Evolutionary conservation across 2,113 vertebrate genomes (phyloP).

Genomic region (Bujurquina vittata): DNA sequence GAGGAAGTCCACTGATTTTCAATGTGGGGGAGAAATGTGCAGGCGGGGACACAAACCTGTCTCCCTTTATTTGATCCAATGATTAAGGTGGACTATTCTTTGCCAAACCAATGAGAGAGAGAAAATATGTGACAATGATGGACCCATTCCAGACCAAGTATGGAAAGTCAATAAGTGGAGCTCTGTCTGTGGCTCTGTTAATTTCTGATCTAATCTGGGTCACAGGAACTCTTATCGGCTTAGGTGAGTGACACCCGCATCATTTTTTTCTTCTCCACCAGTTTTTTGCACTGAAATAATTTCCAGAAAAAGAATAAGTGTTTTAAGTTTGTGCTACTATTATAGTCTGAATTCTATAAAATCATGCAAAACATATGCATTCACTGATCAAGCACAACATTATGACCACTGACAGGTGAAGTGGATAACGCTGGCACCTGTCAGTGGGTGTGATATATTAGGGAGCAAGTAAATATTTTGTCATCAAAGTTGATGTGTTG

Average conservation of each 20-base stretch:
- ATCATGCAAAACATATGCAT: not conserved
- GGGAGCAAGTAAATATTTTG: too few relatives aligned
- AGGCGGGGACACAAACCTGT: not conserved
- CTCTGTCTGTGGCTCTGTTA: conserved; percentile 48
- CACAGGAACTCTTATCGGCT: conserved; percentile 56
- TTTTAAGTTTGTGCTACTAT: not conserved
- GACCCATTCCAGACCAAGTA: conserved; percentile 75
- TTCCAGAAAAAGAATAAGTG: not conserved
- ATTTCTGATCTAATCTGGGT: conserved; percentile 65
- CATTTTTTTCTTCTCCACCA: not conserved
- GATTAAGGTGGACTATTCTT: conserved; percentile 69
- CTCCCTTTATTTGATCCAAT: not conserved
- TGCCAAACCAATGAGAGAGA: conserved; percentile 73
- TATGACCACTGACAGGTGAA: too few relatives aligned
- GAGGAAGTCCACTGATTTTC: not conserved
- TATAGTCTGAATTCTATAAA: not conserved
- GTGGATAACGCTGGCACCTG: too few relatives aligned
- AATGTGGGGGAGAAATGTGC: not conserved
- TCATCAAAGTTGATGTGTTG: too few relatives aligned
- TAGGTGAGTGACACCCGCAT: conserved; percentile 41
- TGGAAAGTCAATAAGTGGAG: conserved; percentile 59
- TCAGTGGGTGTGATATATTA: too few relatives aligned
- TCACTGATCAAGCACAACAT: too few relatives aligned
- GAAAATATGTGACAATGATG: conserved; percentile 75
- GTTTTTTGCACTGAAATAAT: not conserved